Evolutionary conservation across 2,888 invertebrate species (phyloP).

Genomic region (Cerastis leucographa): DNA sequence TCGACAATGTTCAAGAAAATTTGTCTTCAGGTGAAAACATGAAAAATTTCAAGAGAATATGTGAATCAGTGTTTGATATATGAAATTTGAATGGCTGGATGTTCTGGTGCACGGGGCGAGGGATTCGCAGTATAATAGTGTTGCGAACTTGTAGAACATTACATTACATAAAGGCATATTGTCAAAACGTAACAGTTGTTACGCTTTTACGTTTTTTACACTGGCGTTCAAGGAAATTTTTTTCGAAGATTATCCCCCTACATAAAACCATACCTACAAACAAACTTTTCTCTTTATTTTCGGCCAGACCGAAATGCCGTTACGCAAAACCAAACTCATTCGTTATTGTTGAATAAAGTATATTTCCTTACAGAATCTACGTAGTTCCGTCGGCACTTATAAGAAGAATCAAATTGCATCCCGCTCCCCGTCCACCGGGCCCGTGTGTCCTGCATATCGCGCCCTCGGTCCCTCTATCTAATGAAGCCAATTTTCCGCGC

Average conservation of each 20-base stretch:
- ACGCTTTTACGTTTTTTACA: too few species aligned
- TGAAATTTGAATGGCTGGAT: slow-evolving; percentile 72
- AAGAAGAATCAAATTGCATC: slow-evolving; percentile 29
- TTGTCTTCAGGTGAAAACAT: slow-evolving; percentile 66
- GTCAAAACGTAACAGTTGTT: not conserved
- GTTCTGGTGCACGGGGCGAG: slow-evolving; percentile 52
- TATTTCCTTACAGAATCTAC: slow-evolving; percentile 7
- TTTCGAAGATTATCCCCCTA: too few species aligned
- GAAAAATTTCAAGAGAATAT: slow-evolving; percentile 67
- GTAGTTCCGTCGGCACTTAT: not conserved
- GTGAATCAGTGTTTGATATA: slow-evolving; percentile 69
- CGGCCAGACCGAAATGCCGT: not conserved
- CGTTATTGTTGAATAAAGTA: not conserved
- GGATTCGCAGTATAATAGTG: slow-evolving; percentile 36
- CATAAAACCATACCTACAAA: too few species aligned
- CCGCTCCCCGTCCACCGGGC: slow-evolving; percentile 56
- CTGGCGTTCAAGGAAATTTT: not conserved
- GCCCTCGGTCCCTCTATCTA: slow-evolving; percentile 83
- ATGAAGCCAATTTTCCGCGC: slow-evolving; percentile 89
- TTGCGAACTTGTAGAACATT: slow-evolving; percentile 36
- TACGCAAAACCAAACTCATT: not conserved
- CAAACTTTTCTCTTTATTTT: not conserved
- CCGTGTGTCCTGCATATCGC: slow-evolving; percentile 78
- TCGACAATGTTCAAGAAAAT: slow-evolving; percentile 66
- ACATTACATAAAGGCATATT: not conserved